Evolutionary conservation across 2,797 vertebrate species (phyloP).

Genomic region (Sebastiscus albofasciatus): DNA sequence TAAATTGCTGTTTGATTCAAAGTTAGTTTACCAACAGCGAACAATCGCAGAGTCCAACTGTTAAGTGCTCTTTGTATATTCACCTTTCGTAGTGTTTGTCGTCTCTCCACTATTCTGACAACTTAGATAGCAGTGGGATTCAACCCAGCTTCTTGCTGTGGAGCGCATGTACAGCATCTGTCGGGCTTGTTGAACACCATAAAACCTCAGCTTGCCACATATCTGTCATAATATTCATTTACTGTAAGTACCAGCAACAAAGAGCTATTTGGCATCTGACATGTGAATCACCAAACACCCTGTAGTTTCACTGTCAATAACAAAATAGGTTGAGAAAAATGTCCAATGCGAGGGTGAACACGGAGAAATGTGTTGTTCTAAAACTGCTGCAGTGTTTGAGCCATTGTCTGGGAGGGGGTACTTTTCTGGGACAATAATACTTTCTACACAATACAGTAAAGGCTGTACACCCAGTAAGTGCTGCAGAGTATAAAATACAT

Average conservation of each 20-base stretch:
- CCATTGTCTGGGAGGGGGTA: not conserved
- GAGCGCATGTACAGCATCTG: not conserved
- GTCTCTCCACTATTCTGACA: not conserved
- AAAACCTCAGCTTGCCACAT: constrained; percentile 7
- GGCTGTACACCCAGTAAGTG: not conserved
- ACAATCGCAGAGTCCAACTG: not conserved
- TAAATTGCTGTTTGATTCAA: constrained; percentile 6
- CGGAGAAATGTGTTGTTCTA: not conserved
- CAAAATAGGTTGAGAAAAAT: not conserved
- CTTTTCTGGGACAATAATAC: not conserved
- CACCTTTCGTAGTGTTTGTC: not conserved
- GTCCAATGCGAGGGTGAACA: not conserved
- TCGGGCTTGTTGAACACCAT: not conserved
- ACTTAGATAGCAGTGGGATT: not conserved
- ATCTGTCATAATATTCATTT: constrained; percentile 30
- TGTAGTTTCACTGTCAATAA: constrained; percentile 6
- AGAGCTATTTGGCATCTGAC: constrained; percentile 12
- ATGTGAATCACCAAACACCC: constrained; percentile 22
- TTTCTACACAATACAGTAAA: not conserved
- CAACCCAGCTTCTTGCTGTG: constrained; percentile 3
- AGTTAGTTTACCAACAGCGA: not conserved
- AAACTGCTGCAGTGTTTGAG: not conserved
- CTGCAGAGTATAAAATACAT: too few relatives aligned
- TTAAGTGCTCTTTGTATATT: not conserved
- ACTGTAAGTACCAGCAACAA: constrained; percentile 1